Base-by-base conservation (phyloP, 2,797 vertebrate genomes). In the Corythornis leucogaster region DNA sequence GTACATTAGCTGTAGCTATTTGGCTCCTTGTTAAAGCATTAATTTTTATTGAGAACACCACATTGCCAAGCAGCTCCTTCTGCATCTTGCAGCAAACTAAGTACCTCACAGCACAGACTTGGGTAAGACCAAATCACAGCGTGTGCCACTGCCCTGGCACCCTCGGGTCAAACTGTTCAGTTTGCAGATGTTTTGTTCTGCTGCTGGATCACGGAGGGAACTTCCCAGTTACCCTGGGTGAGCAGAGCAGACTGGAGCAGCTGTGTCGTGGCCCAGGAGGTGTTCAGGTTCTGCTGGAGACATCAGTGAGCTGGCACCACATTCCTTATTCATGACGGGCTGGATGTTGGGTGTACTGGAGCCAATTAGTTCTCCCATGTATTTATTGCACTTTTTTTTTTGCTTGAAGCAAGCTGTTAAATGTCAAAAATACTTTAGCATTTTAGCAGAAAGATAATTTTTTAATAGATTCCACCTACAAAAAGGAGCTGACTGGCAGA, bases 401-500 rank as follows among this genome's bases (percentile, higher is more conserved):
- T 86, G 92, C 94, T 95, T 24, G 63, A 87, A 87, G 94, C 95
- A 94, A 92, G 95, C 95, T 89, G 94, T 94, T 95, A 89, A 93
- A 90, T 86, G 88, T 97, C 95, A 95, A 86, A 94, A 94, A 94
- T 81, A 80, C 92, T 92, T 79, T 18, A 89, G 90, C 89, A 69
- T 79, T 95, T 94, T 94, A 90, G 82, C 85, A 75, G 78, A 70
- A 96, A 89, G 91, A 81, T 92, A 85, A 90, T 96, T 94, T 89
- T 96, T 94, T 92, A 96, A 96, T 92, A 93, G 89, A 95, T 94
- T 94, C 94, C 92, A 93, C 96, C 96, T 95, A 94, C 93, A 91
- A 92, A 92, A 91, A 90, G 85, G 93, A 91, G 80, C 92, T 93
- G 84, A 89, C 94, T 95, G 95, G 96, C 95, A 94, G 96, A 92